phyloP scores from a whole-genome alignment of 30 jellyfish, hydroid and myxozoan species.

The Aurelia aurita complex sp. Pacific region DNA sequence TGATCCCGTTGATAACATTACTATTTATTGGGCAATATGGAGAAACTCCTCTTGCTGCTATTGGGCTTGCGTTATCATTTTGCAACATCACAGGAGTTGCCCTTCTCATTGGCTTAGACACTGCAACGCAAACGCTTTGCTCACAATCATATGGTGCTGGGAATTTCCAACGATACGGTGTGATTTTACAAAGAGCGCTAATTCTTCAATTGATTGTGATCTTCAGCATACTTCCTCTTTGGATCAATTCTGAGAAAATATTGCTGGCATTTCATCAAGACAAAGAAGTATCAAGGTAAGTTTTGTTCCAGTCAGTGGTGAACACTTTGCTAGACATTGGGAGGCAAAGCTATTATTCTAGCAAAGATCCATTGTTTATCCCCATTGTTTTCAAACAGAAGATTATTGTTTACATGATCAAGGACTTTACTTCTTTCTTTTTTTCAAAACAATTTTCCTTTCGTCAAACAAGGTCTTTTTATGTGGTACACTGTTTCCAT shows the following conservation, averaged over 20 bases:
- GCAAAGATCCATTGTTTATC: no score
- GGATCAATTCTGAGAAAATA: conserved; percentile 59
- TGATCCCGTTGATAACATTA: conserved; percentile 50
- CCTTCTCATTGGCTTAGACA: conserved; percentile 39
- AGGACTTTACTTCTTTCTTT: no score
- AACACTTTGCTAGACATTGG: no score
- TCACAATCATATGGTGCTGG: conserved; percentile 78
- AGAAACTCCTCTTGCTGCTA: conserved; percentile 71
- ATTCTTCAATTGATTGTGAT: conserved; percentile 20
- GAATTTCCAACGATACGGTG: conserved; percentile 52
- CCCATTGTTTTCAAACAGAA: no score
- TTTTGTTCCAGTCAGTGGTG: no score
- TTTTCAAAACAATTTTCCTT: no score
- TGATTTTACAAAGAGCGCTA: conserved; percentile 59
- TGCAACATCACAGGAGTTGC: conserved; percentile 59
- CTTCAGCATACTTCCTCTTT: conserved; percentile 28
- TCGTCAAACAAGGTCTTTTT: no score
- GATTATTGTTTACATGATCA: no score
- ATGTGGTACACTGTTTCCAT: no score
- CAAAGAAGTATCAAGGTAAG: conserved; percentile 42
- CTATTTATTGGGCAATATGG: conserved; percentile 69
- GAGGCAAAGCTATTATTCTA: no score
- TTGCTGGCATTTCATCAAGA: conserved; percentile 53
- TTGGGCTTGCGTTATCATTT: conserved; percentile 64
- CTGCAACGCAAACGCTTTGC: conserved; percentile 68